Conservation (phyloP, 2,888 invertebrate species). For the Axea sp. region DNA sequence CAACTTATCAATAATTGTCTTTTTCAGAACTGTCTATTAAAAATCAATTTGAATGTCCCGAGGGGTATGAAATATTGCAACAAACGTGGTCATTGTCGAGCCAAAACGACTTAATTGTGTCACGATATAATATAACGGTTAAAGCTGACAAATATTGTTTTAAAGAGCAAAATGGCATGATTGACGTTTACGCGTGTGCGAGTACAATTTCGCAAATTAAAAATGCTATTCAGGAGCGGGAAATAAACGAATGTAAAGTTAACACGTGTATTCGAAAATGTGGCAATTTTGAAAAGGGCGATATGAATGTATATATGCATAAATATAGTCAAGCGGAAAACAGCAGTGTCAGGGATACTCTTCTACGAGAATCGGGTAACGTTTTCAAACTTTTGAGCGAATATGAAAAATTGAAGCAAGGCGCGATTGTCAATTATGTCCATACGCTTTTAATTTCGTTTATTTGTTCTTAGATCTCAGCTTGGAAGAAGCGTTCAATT, state of each 20-base stretch:
- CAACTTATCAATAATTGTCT: too few species aligned
- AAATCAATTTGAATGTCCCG: too few species aligned
- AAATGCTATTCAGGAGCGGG: background rate
- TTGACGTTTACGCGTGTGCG: background rate
- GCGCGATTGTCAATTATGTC: too few species aligned
- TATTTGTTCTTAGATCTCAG: background rate
- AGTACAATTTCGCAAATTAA: background rate
- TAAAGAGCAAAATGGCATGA: background rate
- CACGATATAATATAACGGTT: background rate
- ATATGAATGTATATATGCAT: background rate
- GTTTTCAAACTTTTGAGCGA: too few species aligned
- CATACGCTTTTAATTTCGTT: too few species aligned
- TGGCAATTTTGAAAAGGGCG: background rate
- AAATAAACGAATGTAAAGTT: background rate
- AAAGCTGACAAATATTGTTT: constrained; percentile 12
- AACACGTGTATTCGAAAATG: constrained; percentile 5
- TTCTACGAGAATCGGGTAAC: too few species aligned
- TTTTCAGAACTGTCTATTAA: too few species aligned
- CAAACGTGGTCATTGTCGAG: background rate
- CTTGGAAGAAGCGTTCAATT: background rate
- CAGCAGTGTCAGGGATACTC: too few species aligned
- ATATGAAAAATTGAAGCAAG: too few species aligned
- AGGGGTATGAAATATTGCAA: background rate
- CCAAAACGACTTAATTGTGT: background rate
- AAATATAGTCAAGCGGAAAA: background rate